Conservation (phyloP, 2,797 vertebrate species). For the Lepidocolaptes lacrymiger region DNA sequence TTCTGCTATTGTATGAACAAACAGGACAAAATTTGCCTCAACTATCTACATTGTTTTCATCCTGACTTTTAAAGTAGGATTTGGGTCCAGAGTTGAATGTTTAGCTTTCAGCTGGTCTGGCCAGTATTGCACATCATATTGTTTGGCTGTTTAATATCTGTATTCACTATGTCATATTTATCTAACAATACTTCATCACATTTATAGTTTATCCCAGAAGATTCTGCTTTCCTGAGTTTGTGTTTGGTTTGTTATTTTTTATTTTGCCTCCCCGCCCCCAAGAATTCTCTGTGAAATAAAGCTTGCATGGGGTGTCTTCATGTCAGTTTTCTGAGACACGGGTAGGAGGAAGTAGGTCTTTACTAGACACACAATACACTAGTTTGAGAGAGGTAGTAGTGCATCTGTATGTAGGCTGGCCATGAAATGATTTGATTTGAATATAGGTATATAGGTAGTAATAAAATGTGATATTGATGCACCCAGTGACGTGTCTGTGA, state of each 20-base stretch:
- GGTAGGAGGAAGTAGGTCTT: background rate
- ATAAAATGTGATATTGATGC: background rate
- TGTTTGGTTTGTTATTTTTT: background rate
- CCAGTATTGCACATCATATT: background rate
- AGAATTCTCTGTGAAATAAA: background rate
- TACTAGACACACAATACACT: background rate
- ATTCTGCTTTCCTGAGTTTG: background rate
- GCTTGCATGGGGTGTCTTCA: background rate
- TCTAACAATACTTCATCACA: background rate
- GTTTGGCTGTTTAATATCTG: background rate
- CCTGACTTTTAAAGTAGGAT: background rate
- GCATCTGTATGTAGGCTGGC: background rate
- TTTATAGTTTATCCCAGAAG: background rate
- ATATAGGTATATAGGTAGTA: background rate
- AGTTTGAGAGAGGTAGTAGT: background rate
- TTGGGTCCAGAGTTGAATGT: background rate
- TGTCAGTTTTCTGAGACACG: background rate
- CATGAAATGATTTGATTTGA: background rate
- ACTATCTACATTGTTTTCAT: background rate
- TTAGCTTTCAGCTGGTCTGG: background rate
- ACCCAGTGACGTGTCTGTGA: background rate
- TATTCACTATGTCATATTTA: background rate
- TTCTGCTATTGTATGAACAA: background rate
- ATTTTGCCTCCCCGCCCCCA: background rate
- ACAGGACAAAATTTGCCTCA: background rate